Conservation (phyloP, 2,888 invertebrate genomes). For the Lacanobia wlatinum region DNA sequence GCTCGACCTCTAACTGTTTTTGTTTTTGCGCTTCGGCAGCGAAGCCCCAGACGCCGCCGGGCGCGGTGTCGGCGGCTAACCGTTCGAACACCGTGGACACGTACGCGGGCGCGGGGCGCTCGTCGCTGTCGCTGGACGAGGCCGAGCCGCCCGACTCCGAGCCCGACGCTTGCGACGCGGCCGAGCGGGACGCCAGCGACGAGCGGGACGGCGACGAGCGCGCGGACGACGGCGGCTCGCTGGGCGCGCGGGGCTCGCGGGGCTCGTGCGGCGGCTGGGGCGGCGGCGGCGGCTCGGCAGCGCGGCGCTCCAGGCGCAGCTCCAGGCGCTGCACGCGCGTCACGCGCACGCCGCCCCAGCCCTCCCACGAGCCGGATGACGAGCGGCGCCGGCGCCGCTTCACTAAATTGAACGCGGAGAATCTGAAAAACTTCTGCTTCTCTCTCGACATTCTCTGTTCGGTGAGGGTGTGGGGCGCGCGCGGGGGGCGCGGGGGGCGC, state of each 20-base stretch:
- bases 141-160: slow-evolving; percentile 30
- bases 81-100: slow-evolving; percentile 82
- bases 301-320: slow-evolving; percentile 77
- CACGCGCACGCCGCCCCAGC: slow-evolving; percentile 85
- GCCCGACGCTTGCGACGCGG: slow-evolving; percentile 16
- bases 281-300: slow-evolving; percentile 46
- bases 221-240: slow-evolving; percentile 39
- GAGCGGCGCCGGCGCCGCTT: slow-evolving; percentile 85
- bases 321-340: slow-evolving; percentile 84
- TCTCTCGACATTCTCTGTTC: slow-evolving; percentile 95
- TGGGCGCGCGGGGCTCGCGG: slow-evolving; percentile 51
- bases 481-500: slow-evolving; percentile 78
- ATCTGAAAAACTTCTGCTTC: slow-evolving; percentile 96
- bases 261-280: slow-evolving; percentile 60
- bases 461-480: slow-evolving; percentile 73
- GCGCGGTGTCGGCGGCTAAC: slow-evolving; percentile 80
- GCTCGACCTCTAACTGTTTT: slow-evolving; percentile 49
- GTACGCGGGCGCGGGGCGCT: slow-evolving; percentile 69
- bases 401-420: slow-evolving; percentile 94
- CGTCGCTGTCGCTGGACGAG: slow-evolving; percentile 55
- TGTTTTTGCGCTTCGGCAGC: slow-evolving; percentile 91
- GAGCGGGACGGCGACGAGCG: slow-evolving; percentile 57
- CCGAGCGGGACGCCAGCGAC: slow-evolving; percentile 39
- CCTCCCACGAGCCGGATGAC: slow-evolving; percentile 83
- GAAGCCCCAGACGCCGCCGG: slow-evolving; percentile 90